Conservation (phyloP, 2,797 vertebrate species). For the Hyperoplus immaculatus region DNA sequence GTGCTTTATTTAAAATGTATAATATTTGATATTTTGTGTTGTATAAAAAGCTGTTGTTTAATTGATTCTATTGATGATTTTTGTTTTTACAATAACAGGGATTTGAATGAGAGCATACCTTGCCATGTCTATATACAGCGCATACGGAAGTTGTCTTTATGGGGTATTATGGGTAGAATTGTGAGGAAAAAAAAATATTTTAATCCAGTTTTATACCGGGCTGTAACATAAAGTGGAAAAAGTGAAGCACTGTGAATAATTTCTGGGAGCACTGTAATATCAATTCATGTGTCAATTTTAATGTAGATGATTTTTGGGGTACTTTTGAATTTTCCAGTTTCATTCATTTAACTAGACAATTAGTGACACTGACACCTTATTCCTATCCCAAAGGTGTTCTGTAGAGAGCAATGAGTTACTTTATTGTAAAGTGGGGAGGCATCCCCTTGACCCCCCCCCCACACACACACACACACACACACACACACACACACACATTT, state of each 20-base stretch:
- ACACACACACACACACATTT: no score
- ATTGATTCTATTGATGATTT: neutral
- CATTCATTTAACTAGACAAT: no score
- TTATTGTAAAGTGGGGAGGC: neutral
- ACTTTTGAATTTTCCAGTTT: neutral
- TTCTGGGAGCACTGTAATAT: neutral
- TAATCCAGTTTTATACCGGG: no score
- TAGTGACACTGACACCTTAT: no score
- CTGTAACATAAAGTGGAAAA: no score
- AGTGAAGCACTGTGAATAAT: no score
- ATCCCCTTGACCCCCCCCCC: neutral
- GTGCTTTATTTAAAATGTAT: neutral
- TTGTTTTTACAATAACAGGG: neutral
- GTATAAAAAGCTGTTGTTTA: no score
- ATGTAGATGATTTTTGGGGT: neutral
- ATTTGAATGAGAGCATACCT: neutral
- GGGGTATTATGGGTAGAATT: no score
- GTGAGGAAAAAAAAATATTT: no score
- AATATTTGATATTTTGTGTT: no score
- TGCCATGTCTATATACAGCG: neutral
- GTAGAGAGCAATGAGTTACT: neutral
- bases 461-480: neutral
- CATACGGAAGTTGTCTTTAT: no score
- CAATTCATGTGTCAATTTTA: neutral
- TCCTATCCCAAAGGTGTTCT: neutral